Conservation (phyloP, 2,113 vertebrate genomes). For the Telmatochromis sp. region DNA sequence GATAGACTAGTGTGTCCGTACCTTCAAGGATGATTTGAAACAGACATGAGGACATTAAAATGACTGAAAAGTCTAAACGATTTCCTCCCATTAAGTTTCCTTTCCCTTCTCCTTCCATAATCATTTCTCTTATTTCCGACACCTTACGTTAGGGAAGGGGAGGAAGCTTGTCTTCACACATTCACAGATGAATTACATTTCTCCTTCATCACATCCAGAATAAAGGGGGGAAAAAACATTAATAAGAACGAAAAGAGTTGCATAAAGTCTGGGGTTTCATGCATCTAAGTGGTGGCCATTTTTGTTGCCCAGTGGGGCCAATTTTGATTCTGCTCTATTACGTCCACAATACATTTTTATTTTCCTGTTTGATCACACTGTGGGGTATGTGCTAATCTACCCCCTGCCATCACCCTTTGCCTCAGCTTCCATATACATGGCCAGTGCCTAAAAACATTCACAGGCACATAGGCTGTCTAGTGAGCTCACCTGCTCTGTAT, state of each 20-base stretch:
- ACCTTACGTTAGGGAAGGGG: slow-evolving; percentile 40
- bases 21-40: slow-evolving; percentile 57
- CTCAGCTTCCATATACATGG: background rate
- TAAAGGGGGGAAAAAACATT: slow-evolving; percentile 16
- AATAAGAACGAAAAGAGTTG: slow-evolving; percentile 44
- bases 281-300: slow-evolving; percentile 42
- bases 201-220: slow-evolving; percentile 54
- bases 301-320: background rate
- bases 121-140: slow-evolving; percentile 72
- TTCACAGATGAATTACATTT: slow-evolving; percentile 68
- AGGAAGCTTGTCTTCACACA: slow-evolving; percentile 53
- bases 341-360: background rate
- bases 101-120: slow-evolving; percentile 57
- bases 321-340: slow-evolving; percentile 27
- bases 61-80: slow-evolving; percentile 69
- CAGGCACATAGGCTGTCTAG: background rate
- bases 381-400: slow-evolving; percentile 41
- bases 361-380: slow-evolving; percentile 6
- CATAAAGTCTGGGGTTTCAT: slow-evolving; percentile 41
- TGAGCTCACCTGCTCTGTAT: slow-evolving; percentile 24
- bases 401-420: slow-evolving; percentile 23
- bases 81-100: slow-evolving; percentile 72
- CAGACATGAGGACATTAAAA: slow-evolving; percentile 69
- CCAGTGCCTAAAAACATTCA: background rate
- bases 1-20: background rate